Base-by-base conservation (phyloP, 2,113 vertebrate genomes). In the Phyllopteryx taeniolatus region DNA sequence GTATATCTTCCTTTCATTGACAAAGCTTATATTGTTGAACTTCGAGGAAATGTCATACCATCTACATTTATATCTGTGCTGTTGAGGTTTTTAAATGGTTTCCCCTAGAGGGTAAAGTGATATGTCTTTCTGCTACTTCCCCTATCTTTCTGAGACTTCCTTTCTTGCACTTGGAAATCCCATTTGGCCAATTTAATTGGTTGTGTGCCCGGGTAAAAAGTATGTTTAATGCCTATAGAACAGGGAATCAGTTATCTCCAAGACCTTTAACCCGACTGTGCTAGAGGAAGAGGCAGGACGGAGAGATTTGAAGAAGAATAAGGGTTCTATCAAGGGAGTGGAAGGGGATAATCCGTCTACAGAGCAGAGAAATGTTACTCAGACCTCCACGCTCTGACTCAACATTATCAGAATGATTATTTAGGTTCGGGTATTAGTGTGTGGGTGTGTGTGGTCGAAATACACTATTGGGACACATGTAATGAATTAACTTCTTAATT, bases 381-480 rank as follows among this genome's bases (percentile, higher is more conserved):
- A 83, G 74, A 75, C 72, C 81, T 68, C 66, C 80, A 79, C 73
- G 75, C 83, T 82, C 74, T 72, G 71, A 82, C 43, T 66, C 43
- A 81, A 83, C 79, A 70, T 60, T 13, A 85, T 68, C 71, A 74
- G 77, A 39, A 15, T 79, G 82, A 90, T 87, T 83, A 82, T 82
- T 81, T 90, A 83, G 86, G 81, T 75, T 74, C 14, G 57, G 56
- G 75, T 72, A 84, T 82, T 79, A 78, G 72, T 61, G 12, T 1
- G 15, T 39, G 68, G 69, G 83, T 79, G n/a, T 2, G 17, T 44
- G 69, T 67, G 82, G 63, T 46, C 11, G 8, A 44, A 64, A 27
- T 66, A 19, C n/a, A 44, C n/a, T 27, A 27, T 2, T 27, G 39
- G 42, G 63, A 66, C 42, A 66, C 13, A 27, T 60, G 33, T 17